Base-by-base conservation (phyloP, 2,888 invertebrate species). In the Drosophila austrosaltans region DNA sequence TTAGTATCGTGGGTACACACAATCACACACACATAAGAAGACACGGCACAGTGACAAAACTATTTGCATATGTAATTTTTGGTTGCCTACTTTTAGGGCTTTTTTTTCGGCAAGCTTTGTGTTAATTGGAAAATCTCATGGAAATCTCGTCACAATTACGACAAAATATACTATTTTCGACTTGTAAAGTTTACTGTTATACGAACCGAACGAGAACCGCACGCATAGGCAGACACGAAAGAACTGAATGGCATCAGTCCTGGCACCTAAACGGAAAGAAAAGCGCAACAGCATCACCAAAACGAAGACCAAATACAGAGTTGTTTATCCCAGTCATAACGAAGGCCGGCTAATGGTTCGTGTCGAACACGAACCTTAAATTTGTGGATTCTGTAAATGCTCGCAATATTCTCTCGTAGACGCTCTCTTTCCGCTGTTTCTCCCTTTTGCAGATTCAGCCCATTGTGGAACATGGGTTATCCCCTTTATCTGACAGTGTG, bases 191-290 rank as follows among this genome's bases (percentile, higher is more conserved):
- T 12, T 2, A 48, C 48, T 48, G 48, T 25, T 54, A 36, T 12
- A 62, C 61, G 56, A 64, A 59, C 64, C 65, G 68, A 68, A 42
- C 58, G 65, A 66, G 75, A 78, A 91, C 90, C 90, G 89, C 79
- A 88, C 89, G 80, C 81, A 81, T 78, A 77, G 84, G 73, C 82
- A 83, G 89, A 82, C 89, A 89, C 90, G 90, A 88, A 78, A 82
- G 75, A 81, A 91, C 90, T 91, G 74, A 91, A 80, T 66, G 56
- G 44, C 44, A 48, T 8, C 10, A 20, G 10, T 20, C 20, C 44
- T 75, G 69, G 68, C 70, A 44, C n/a, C 75, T 72, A 61, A 78
- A 85, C 76, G 81, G 75, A 78, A 66, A 69, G 63, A 56, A 72
- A 78, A 56, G 85, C 88, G 79, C 83, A 82, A 74, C 79, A 79